These are phyloP conservation scores for Octodonta nipae DNA, from an alignment of 2,888 invertebrate genomes.

Conservation along the genomic window DNA sequence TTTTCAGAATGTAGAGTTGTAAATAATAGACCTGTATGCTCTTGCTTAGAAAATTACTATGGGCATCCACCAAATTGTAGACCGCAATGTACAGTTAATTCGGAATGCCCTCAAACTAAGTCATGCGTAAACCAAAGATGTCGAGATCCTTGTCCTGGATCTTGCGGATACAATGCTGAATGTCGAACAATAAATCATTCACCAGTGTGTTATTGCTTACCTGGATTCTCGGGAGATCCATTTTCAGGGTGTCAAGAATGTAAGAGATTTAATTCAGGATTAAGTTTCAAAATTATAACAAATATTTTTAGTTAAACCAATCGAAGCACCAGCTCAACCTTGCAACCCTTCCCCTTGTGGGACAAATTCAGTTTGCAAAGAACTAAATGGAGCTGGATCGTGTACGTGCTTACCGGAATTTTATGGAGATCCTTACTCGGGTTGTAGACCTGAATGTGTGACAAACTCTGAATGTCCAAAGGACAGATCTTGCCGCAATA, in stretches of 20 bases:
- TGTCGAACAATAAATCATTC: constrained; percentile 59
- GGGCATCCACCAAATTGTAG: constrained; percentile 69
- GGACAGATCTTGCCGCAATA: constrained; percentile 64
- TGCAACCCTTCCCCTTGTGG: constrained; percentile 80
- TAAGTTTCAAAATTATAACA: constrained; percentile 3
- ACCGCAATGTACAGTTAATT: constrained; percentile 60
- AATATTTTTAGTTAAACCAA: constrained; percentile 36
- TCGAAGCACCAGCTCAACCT: constrained; percentile 45
- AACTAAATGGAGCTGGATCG: constrained; percentile 66
- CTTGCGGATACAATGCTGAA: constrained; percentile 58
- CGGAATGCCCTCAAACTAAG: constrained; percentile 58
- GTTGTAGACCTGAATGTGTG: constrained; percentile 81
- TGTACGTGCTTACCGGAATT: constrained; percentile 71
- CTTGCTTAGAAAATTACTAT: constrained; percentile 58
- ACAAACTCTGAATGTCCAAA: constrained; percentile 70
- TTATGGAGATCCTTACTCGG: constrained; percentile 73
- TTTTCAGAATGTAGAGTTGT: constrained; percentile 59
- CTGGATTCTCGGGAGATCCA: constrained; percentile 63
- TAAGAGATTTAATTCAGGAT: constrained; percentile 24
- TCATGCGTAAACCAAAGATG: constrained; percentile 61
- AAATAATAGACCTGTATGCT: constrained; percentile 56
- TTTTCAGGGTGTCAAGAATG: constrained; percentile 55
- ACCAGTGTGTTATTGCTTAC: constrained; percentile 59
- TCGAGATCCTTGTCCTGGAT: constrained; percentile 59
- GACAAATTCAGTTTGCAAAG: constrained; percentile 71